These are phyloP conservation scores for Halocaridina rubra DNA, from an alignment of 2,888 invertebrate genomes.

Conservation along the genomic window DNA sequence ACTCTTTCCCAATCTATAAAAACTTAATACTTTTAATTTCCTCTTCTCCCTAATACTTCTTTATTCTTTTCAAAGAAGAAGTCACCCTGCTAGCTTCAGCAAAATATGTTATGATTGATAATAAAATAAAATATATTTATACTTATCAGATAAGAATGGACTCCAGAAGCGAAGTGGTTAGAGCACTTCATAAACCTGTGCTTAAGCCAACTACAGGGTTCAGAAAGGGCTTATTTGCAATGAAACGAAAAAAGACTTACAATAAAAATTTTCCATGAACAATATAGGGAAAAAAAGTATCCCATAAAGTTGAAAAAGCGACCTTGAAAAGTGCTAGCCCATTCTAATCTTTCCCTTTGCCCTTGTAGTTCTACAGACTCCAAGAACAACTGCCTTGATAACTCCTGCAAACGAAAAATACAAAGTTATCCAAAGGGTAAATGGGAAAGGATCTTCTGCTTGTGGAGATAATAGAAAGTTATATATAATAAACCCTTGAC, in stretches of 20 bases:
- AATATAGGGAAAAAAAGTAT: slow-evolving; percentile 98
- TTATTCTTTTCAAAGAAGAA: too few relatives aligned
- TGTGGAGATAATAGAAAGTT: background rate
- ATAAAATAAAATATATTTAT: too few relatives aligned
- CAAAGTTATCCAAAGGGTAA: background rate
- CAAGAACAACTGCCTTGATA: slow-evolving; percentile 90
- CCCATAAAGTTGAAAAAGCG: slow-evolving; percentile 98
- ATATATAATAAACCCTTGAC: too few relatives aligned
- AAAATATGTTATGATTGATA: too few relatives aligned
- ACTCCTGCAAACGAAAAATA: slow-evolving; percentile 41
- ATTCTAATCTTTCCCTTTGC: slow-evolving; percentile 90
- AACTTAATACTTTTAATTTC: too few relatives aligned
- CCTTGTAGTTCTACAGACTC: slow-evolving; percentile 93
- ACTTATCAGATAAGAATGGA: too few relatives aligned
- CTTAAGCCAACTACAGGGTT: background rate
- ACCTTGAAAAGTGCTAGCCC: slow-evolving; percentile 96
- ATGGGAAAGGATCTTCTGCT: background rate
- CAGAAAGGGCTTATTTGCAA: background rate
- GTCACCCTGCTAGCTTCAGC: too few relatives aligned
- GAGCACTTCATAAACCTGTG: too few relatives aligned
- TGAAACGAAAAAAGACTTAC: slow-evolving; percentile 74
- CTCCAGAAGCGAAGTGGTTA: too few relatives aligned
- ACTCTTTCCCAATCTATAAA: too few relatives aligned
- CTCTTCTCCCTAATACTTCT: too few relatives aligned
- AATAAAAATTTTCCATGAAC: slow-evolving; percentile 99